Evolutionary conservation across 1,140 invertebrate genomes (phyloP), one percentile per base, ranked within the genome.

Genomic region (Rhynchophorus ferrugineus): DNA sequence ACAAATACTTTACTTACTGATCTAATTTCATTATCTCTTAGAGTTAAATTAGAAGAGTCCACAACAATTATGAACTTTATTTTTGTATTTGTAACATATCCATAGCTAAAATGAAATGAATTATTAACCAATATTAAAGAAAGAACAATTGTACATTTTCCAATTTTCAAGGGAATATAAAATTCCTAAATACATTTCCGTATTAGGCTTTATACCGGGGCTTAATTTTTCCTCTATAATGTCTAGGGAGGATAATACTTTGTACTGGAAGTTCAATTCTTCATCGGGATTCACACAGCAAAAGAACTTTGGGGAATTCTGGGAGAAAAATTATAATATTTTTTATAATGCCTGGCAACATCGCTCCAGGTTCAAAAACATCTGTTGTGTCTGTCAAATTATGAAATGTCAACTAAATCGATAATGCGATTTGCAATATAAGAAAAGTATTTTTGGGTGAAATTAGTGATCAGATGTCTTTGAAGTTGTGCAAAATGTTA

Each of bases 41-140:
- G 73, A 6, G 84, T 82, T 42, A 84, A 82, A 66, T 92, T 95
- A 16, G 86, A 83, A 0, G 91, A 87, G 65, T 95, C 91, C n/a
- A 95, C 83, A 18, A 97, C 85, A 56, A 97, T 83, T 13, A 98
- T 85, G 70, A 97, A 88, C 70, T 97, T 98, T 11, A 96, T 87
- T 74, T 90, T 89, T 0, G 93, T 96, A 69, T 96, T 97, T n/a
- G 93, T 96, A 13, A 95, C 90, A 78, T 95, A 98, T 5, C 94
- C 95, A 78, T 93, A 98, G 62, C 92, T 95, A 62, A 57, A 76
- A 72, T 61, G 14, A 37, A 1, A 5, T 50, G 39, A 33, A 22
- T 42, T 20, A 21, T 36, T 44, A 34, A 51, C 16, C 3, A 21
- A 41, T 24, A 37, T 17, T 37, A 20, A 35, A 35, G 13, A 19